Base-by-base conservation (phyloP, 2,797 vertebrate species). In the Mastacembelus armatus region DNA sequence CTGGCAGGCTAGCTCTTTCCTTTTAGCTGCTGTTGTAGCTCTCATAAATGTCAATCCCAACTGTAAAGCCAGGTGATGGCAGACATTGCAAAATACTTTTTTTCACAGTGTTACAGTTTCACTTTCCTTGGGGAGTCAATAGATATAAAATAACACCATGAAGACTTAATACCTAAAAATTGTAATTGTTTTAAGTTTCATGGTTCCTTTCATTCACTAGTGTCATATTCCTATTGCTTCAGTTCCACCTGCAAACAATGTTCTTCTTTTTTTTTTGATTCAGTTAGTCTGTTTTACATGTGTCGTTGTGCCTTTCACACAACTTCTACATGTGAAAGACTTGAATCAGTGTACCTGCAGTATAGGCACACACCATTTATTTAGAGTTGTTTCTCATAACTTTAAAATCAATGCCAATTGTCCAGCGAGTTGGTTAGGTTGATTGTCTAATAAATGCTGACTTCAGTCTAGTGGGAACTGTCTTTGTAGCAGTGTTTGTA, bases 1-100 rank as follows among this genome's bases (percentile, higher is more conserved):
- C 47, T 75, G 62, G 61, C 55, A 58, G 45, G 50, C 43, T 5
- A 43, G 65, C 22, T 51, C 33, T 77, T 72, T 59, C 52, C 43
- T 61, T 78, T n/a, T 71, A 50, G 21, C 42, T 27, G 7, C 54
- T 57, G 60, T 67, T 22, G 5, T 35, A 26, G 39, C 18, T 14
- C 29, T 43, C 6, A 27, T 68, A 47, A 61, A 68, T 18, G 54
- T 22, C 42, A 64, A 42, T 54, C 51, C 33, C 35, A 38, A 0
- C 16, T 27, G 42, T 24, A 18, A 15, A 58, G 65, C 47, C 57
- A 66, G 48, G 56, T 66, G 69, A 71, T 33, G 1, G 42, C 49
- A 56, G 21, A 10, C 29, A 4, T 44, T 51, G 21, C 45, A 48
- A 52, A 78, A 68, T 4, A 18, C 30, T n/a, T n/a, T n/a, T n/a